phyloP scores from a whole-genome alignment of 92 coral and sea anemone species.

The Parazoanthus atlanticus region DNA sequence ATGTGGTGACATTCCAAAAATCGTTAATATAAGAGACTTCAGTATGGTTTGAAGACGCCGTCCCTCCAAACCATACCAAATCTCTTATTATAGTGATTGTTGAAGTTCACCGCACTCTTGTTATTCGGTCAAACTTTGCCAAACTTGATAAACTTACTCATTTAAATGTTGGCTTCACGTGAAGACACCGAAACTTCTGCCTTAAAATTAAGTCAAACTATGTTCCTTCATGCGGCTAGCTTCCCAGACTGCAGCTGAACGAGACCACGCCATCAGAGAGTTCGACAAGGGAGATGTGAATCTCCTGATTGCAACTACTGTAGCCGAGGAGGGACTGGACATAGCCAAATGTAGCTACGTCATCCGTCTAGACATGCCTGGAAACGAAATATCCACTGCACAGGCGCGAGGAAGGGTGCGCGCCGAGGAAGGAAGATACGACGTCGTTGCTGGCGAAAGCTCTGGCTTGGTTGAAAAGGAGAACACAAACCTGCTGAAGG shows the following conservation, averaged over 20 bases:
- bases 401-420: slow-evolving; percentile 60
- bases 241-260: slow-evolving; percentile 82
- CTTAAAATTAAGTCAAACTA: not conserved
- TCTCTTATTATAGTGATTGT: no score
- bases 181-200: not conserved
- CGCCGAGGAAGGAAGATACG: slow-evolving; percentile 2
- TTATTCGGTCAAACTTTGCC: no score
- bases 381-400: slow-evolving; percentile 73
- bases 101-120: no score
- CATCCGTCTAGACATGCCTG: slow-evolving; percentile 61
- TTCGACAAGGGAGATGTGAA: slow-evolving; percentile 86
- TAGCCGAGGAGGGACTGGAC: slow-evolving; percentile 73
- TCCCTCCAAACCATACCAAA: no score
- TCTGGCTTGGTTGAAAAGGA: slow-evolving; percentile 34
- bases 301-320: slow-evolving; percentile 90
- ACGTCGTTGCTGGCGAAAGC: slow-evolving; percentile 11
- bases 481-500: slow-evolving; percentile 42
- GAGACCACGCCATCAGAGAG: slow-evolving; percentile 72
- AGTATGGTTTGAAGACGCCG: no score
- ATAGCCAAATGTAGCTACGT: slow-evolving; percentile 48
- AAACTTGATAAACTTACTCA: no score
- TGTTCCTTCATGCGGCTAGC: slow-evolving; percentile 36
- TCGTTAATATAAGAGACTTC: no score
- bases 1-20: no score
- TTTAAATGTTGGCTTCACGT: not conserved